Percentiles rank a stretch among this genome's conserved stretches.
phyloP scores from a whole-genome alignment of 2,113 vertebrate species.

The Cranoglanis bouderius region DNA sequence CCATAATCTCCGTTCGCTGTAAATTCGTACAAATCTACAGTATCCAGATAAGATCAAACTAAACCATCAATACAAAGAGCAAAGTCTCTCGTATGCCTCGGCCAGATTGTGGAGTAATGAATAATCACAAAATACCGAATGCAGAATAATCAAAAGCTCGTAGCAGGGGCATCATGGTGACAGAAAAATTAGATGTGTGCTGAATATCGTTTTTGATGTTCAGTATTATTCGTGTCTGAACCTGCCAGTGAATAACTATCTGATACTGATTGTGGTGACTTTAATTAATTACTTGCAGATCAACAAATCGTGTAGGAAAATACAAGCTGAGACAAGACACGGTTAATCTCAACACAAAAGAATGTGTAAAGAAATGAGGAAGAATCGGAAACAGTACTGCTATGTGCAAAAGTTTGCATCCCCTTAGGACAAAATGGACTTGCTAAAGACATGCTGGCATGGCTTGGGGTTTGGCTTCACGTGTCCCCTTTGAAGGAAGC shows the following conservation, averaged over 20 bases:
- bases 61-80: not conserved
- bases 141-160: not conserved
- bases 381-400: too few relatives aligned
- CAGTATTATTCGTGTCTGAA: not conserved
- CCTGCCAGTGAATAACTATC: not conserved
- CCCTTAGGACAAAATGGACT: not conserved
- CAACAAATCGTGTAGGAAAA: not conserved
- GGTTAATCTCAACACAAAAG: not conserved
- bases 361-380: not conserved
- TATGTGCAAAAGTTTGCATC: not conserved
- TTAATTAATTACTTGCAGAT: not conserved
- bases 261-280: not conserved
- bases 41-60: not conserved
- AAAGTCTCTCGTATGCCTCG: not conserved
- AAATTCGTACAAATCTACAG: not conserved
- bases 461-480: not conserved
- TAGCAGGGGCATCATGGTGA: not conserved
- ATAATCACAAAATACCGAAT: not conserved
- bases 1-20: not conserved
- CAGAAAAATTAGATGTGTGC: fast-evolving
- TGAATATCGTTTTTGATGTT: not conserved
- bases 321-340: not conserved
- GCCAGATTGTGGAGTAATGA: not conserved
- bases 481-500: not conserved
- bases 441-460: not conserved